phyloP scores from a whole-genome alignment of 1,140 invertebrate species.

The Drosophila tsacasi region DNA sequence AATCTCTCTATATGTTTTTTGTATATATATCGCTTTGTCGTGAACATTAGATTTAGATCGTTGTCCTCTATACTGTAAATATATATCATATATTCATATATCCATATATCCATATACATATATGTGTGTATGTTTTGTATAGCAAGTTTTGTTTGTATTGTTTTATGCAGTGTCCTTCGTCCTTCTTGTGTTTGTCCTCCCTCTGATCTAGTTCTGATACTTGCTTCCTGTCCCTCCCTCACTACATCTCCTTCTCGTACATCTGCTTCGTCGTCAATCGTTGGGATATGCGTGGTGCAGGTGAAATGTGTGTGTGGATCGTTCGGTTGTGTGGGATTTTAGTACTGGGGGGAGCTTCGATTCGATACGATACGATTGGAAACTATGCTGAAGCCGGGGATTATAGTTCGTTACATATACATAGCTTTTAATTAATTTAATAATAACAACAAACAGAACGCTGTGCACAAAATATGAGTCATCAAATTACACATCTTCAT shows the following conservation, averaged over 20 bases:
- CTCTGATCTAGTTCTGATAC: slow-evolving; percentile 23
- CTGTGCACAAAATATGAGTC: slow-evolving; percentile 58
- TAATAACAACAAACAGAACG: slow-evolving; percentile 68
- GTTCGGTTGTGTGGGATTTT: slow-evolving; percentile 26
- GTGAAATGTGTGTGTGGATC: slow-evolving; percentile 63
- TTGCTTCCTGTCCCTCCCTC: background rate
- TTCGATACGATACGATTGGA: slow-evolving; percentile 46
- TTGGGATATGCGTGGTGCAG: slow-evolving; percentile 82
- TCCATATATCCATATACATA: slow-evolving; percentile 50
- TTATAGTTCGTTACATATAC: slow-evolving; percentile 27
- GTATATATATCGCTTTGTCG: slow-evolving; percentile 59
- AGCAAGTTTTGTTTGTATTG: slow-evolving; percentile 45
- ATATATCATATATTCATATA: slow-evolving; percentile 61
- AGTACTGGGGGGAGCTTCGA: slow-evolving; percentile 1
- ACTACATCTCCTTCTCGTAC: slow-evolving; percentile 15
- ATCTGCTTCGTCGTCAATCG: slow-evolving; percentile 51
- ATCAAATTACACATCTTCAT: slow-evolving; percentile 31
- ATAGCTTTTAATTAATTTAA: slow-evolving; percentile 48
- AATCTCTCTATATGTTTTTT: slow-evolving; percentile 56
- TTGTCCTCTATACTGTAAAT: slow-evolving; percentile 74
- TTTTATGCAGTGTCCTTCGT: slow-evolving; percentile 33
- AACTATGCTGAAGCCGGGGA: slow-evolving; percentile 35
- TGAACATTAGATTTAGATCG: slow-evolving; percentile 68
- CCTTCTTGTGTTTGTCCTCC: slow-evolving; percentile 8
- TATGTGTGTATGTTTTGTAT: slow-evolving; percentile 25